A percentile compares a stretch with the other conserved stretches of the same genome.
Evolutionary conservation across 2,888 invertebrate species (phyloP).

Genomic region (Apamea sordens): DNA sequence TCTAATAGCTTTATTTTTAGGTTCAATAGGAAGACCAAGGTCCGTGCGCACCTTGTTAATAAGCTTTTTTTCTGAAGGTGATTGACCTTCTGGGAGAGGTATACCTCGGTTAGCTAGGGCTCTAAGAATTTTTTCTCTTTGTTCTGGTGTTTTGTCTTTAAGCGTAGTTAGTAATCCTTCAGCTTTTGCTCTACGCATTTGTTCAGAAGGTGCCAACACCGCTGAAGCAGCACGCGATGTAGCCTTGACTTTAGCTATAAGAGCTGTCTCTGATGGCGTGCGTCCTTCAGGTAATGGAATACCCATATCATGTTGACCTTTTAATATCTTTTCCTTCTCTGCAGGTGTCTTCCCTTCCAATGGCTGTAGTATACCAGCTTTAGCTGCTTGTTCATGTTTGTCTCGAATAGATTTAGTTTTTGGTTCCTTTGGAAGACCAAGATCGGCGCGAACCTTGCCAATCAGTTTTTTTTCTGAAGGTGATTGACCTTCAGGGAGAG

Average conservation of each 20-base stretch:
- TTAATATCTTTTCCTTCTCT: background rate
- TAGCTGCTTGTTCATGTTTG: background rate
- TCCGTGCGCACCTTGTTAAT: constrained; percentile 68
- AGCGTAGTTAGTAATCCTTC: constrained; percentile 37
- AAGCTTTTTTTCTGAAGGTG: constrained; percentile 66
- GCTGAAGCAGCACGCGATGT: constrained; percentile 49
- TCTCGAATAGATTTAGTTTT: background rate
- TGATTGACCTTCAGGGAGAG: constrained; percentile 60
- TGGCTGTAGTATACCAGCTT: background rate
- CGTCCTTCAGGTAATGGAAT: background rate
- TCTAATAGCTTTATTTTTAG: constrained; percentile 57
- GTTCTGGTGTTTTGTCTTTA: constrained; percentile 39
- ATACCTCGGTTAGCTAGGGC: constrained; percentile 64
- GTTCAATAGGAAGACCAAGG: constrained; percentile 70
- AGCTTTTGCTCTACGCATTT: constrained; percentile 7
- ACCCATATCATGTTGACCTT: background rate
- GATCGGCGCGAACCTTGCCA: constrained; percentile 4
- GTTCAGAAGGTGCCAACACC: background rate
- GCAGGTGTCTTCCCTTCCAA: background rate
- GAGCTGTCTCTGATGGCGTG: constrained; percentile 45
- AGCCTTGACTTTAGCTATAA: constrained; percentile 62
- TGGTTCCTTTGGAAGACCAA: constrained; percentile 10
- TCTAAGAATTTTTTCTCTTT: constrained; percentile 67
- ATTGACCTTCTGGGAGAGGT: constrained; percentile 67
- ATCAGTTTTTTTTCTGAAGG: constrained; percentile 58